Conservation (phyloP, 2,113 vertebrate genomes). For the Sceloporus tristichus region DNA sequence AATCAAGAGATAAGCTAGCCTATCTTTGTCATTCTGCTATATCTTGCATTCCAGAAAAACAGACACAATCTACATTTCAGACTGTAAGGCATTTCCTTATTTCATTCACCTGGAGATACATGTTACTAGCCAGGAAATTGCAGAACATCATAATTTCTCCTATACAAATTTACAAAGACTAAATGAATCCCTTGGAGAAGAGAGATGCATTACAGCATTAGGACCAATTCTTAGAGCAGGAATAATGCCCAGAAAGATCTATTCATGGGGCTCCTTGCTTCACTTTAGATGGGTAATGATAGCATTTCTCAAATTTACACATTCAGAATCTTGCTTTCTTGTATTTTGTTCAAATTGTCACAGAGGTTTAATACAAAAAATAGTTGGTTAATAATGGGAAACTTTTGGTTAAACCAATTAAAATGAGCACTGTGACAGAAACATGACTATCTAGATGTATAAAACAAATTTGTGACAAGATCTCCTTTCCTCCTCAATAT, state of each 20-base stretch:
- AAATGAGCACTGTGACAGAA: not conserved
- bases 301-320: accelerated
- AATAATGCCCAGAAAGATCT: not conserved
- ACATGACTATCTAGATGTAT: not conserved
- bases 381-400: not conserved
- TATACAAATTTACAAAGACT: not conserved
- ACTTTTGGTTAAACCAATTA: not conserved
- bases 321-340: not conserved
- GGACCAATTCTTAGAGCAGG: accelerated
- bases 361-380: not conserved
- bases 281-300: not conserved
- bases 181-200: not conserved
- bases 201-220: not conserved
- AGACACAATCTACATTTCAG: not conserved
- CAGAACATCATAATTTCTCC: accelerated
- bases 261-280: not conserved
- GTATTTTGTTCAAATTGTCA: not conserved
- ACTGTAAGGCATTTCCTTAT: accelerated
- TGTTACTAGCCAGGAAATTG: not conserved
- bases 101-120: not conserved
- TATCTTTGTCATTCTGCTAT: accelerated
- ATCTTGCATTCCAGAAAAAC: accelerated
- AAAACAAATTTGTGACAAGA: not conserved
- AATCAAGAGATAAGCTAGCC: not conserved
- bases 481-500: not conserved